Percentiles rank a stretch among this genome's conserved stretches.
Evolutionary conservation across 2,888 invertebrate species (phyloP).

Genomic region (Sceliomorpha sp.): DNA sequence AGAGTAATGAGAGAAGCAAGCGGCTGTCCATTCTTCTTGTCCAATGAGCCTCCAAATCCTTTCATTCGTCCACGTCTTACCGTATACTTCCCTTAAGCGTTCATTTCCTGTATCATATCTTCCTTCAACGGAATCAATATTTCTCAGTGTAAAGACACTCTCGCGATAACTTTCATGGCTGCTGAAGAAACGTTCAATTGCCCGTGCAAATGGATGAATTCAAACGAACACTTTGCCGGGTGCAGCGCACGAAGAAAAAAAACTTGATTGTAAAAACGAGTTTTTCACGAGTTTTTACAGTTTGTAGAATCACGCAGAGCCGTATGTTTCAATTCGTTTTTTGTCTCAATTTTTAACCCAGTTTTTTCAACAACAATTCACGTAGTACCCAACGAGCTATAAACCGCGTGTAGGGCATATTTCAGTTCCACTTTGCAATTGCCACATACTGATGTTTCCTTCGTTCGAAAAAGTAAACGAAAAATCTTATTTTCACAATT

Average conservation of each 20-base stretch:
- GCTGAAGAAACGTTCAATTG: slow-evolving; percentile 39
- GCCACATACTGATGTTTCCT: too few relatives aligned
- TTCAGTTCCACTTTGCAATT: too few relatives aligned
- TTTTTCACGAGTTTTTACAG: too few relatives aligned
- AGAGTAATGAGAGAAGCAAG: slow-evolving; percentile 4
- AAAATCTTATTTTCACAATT: slow-evolving; percentile 31
- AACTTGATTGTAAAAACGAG: too few relatives aligned
- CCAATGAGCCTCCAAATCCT: slow-evolving; percentile 5
- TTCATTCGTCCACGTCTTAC: slow-evolving; percentile 2
- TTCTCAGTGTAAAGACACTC: slow-evolving; percentile 12
- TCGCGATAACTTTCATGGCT: slow-evolving; percentile 34
- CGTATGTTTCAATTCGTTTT: too few relatives aligned
- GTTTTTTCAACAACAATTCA: too few relatives aligned
- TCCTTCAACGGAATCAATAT: slow-evolving; percentile 34
- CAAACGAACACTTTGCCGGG: too few relatives aligned
- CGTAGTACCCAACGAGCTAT: too few relatives aligned
- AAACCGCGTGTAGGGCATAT: too few relatives aligned
- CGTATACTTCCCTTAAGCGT: not conserved
- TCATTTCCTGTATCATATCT: slow-evolving; percentile 28
- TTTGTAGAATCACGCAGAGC: too few relatives aligned
- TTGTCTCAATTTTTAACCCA: too few relatives aligned
- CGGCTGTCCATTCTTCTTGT: slow-evolving; percentile 3
- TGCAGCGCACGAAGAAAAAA: too few relatives aligned
- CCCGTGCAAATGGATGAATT: slow-evolving; percentile 6
- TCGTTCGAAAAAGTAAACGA: not conserved